These are phyloP conservation scores for Apamea crenata DNA, from an alignment of 2,888 invertebrate genomes.

Conservation along the genomic window DNA sequence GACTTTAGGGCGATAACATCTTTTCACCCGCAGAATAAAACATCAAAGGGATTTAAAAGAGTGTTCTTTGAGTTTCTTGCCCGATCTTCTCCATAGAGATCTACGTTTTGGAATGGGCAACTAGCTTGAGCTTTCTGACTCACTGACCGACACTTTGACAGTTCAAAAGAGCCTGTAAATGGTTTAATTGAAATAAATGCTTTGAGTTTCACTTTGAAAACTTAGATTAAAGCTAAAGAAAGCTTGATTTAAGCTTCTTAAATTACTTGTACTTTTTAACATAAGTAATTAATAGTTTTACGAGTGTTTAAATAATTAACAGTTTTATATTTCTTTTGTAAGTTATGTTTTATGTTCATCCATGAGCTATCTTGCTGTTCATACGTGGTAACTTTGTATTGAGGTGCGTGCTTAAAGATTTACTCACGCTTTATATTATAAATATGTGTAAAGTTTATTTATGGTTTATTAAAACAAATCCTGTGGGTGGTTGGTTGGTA, in stretches of 20 bases:
- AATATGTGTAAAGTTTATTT: background rate
- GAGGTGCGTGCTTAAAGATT: background rate
- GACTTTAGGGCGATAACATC: too few relatives aligned
- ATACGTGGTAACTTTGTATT: slow-evolving; percentile 6
- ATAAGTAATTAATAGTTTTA: background rate
- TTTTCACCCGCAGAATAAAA: too few relatives aligned
- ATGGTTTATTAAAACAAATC: slow-evolving; percentile 11
- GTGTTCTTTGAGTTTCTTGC: too few relatives aligned
- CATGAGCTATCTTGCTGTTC: background rate
- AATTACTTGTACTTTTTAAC: background rate
- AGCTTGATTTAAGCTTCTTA: background rate
- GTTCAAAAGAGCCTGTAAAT: too few relatives aligned
- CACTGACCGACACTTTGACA: too few relatives aligned
- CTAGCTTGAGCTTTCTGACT: too few relatives aligned
- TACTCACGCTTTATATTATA: slow-evolving; percentile 7
- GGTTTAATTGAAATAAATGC: too few relatives aligned
- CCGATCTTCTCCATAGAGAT: too few relatives aligned
- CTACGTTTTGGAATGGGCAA: too few relatives aligned
- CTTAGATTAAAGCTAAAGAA: background rate
- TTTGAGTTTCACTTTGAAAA: too few relatives aligned
- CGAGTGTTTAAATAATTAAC: background rate
- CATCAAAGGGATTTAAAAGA: too few relatives aligned
- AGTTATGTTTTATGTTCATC: background rate
- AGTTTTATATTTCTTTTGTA: background rate
- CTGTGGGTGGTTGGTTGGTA: slow-evolving; percentile 1